These are phyloP conservation scores for Drosophila sproati DNA, from an alignment of 1,140 invertebrate genomes.

Conservation along the genomic window DNA sequence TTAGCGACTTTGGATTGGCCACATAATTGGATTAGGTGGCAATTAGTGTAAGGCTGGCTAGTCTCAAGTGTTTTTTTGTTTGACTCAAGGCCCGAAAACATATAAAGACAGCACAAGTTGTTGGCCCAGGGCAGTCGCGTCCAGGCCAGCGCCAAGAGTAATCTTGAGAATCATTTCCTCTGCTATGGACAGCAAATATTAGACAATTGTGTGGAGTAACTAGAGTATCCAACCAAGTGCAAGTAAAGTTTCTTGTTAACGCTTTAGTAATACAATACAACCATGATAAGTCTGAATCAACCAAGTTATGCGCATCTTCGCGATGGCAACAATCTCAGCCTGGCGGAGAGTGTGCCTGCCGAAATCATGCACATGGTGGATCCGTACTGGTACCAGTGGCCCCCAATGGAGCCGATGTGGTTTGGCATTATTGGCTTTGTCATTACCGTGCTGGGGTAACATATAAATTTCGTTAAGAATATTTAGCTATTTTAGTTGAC, in stretches of 20 bases:
- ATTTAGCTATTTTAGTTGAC: constrained; percentile 1
- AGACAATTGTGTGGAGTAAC: constrained; percentile 18
- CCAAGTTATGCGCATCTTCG: constrained; percentile 63
- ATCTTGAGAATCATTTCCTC: constrained; percentile 25
- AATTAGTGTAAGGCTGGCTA: constrained; percentile 71
- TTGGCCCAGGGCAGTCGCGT: constrained; percentile 56
- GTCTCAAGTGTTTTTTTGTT: constrained; percentile 56
- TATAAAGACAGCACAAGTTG: constrained; percentile 54
- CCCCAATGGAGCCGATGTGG: constrained; percentile 92
- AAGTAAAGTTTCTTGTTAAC: constrained; percentile 34
- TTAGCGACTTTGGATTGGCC: constrained; percentile 60
- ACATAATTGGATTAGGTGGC: constrained; percentile 73
- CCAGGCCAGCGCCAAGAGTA: constrained; percentile 52
- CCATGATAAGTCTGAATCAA: constrained; percentile 67
- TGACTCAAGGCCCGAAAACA: not conserved
- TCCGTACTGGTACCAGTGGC: constrained; percentile 90
- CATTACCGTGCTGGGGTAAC: constrained; percentile 88
- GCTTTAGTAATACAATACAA: constrained; percentile 9
- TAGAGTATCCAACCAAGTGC: constrained; percentile 27
- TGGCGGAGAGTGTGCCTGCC: constrained; percentile 89
- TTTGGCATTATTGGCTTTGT: constrained; percentile 91
- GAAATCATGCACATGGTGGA: constrained; percentile 91
- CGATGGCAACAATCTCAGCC: constrained; percentile 87
- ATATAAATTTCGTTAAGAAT: not conserved
- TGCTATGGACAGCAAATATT: constrained; percentile 73